These are phyloP conservation scores for Vombatus ursinus DNA, from an alignment of 2,113 vertebrate species.

Conservation along the genomic window DNA sequence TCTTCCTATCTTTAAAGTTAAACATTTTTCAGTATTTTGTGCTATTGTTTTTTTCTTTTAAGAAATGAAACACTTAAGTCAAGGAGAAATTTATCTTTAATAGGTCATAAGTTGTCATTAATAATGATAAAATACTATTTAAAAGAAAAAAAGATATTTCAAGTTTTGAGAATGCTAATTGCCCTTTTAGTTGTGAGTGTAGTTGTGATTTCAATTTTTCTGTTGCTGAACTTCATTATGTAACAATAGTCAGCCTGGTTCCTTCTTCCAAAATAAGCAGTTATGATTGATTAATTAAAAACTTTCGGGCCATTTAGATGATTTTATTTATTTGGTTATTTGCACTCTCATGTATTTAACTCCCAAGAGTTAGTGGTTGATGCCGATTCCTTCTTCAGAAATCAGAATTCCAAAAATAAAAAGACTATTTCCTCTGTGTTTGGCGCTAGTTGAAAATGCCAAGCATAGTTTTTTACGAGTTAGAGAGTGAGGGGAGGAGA, in stretches of 20 bases:
- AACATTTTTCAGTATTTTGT: conserved; percentile 56
- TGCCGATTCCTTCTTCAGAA: conserved; percentile 79
- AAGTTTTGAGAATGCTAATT: conserved; percentile 81
- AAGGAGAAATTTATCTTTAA: conserved; percentile 75
- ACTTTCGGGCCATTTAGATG: conserved; percentile 80
- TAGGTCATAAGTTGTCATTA: conserved; percentile 63
- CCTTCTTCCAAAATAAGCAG: conserved; percentile 80
- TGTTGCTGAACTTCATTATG: conserved; percentile 80
- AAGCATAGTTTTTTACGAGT: conserved; percentile 80
- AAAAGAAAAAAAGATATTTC: conserved; percentile 78
- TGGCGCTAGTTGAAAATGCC: conserved; percentile 79
- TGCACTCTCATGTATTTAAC: conserved; percentile 79
- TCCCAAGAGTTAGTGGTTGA: conserved; percentile 78
- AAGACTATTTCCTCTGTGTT: conserved; percentile 81
- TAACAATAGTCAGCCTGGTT: conserved; percentile 68
- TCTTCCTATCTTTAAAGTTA: not conserved
- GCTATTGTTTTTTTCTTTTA: conserved; percentile 16
- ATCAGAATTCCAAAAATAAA: conserved; percentile 78
- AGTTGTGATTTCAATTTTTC: conserved; percentile 81
- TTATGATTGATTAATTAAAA: conserved; percentile 82
- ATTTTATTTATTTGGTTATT: conserved; percentile 83
- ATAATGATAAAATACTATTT: conserved; percentile 56
- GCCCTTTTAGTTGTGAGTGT: conserved; percentile 75
- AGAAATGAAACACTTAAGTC: conserved; percentile 68
- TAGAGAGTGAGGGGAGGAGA: conserved; percentile 83